Evolutionary conservation across 2,797 vertebrate genomes (phyloP).

Genomic region (Cichlasoma orientale): DNA sequence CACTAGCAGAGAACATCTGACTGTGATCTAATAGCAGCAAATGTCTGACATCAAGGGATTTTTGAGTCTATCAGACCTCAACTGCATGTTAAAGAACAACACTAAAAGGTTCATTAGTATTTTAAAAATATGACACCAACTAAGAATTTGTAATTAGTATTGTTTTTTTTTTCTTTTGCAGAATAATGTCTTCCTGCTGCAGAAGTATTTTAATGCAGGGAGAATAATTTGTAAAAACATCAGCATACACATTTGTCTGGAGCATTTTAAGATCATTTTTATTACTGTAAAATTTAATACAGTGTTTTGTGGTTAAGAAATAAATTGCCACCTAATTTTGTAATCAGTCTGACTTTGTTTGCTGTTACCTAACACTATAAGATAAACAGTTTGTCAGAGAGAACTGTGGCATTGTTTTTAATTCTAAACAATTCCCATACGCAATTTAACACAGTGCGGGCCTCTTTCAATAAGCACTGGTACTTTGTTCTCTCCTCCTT

Average conservation of each 20-base stretch:
- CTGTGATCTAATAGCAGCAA: no score
- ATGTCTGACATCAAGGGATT: neutral
- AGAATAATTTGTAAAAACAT: neutral
- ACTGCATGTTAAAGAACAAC: neutral
- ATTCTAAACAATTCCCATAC: slow-evolving; percentile 67
- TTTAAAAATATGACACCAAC: neutral
- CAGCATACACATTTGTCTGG: slow-evolving; percentile 12
- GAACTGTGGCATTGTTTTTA: slow-evolving; percentile 63
- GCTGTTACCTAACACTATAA: slow-evolving; percentile 64
- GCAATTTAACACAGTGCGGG: slow-evolving; percentile 60
- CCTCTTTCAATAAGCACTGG: slow-evolving; percentile 53
- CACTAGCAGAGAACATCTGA: neutral
- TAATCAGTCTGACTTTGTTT: slow-evolving; percentile 61
- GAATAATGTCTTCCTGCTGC: neutral
- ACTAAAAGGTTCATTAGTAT: neutral
- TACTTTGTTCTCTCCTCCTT: slow-evolving; percentile 47
- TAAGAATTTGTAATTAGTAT: neutral
- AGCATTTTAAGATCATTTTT: slow-evolving; percentile 18
- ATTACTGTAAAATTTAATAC: slow-evolving; percentile 21
- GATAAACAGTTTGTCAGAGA: slow-evolving; percentile 68
- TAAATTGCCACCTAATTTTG: slow-evolving; percentile 46
- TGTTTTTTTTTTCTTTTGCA: neutral
- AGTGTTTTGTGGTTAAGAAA: slow-evolving; percentile 43
- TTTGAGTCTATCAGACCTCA: neutral
- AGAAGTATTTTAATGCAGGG: neutral